These are phyloP conservation scores for Notarius quadriscutis DNA, from an alignment of 2,113 vertebrate species.

Conservation along the genomic window DNA sequence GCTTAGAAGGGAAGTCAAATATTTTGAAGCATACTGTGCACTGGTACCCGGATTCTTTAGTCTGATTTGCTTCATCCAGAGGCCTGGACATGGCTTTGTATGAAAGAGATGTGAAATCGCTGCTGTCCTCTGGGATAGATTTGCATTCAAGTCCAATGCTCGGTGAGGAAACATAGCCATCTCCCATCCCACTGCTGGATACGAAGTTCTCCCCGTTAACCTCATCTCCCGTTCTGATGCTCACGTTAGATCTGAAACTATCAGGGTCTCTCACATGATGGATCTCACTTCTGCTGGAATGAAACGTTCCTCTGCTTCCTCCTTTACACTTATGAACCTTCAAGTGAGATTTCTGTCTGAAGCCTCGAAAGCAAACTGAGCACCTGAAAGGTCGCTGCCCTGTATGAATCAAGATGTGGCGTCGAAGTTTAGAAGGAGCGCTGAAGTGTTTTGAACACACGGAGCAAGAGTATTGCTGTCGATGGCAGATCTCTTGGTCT, in stretches of 20 bases:
- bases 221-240: background rate
- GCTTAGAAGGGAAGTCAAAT: conserved; percentile 79
- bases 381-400: conserved; percentile 78
- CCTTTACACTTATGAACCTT: conserved; percentile 73
- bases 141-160: background rate
- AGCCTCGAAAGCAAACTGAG: conserved; percentile 74
- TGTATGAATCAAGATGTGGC: conserved; percentile 76
- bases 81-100: background rate
- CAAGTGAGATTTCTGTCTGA: conserved; percentile 76
- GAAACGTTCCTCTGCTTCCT: background rate
- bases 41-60: conserved; percentile 58
- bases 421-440: conserved; percentile 76
- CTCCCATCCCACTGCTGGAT: background rate
- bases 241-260: background rate
- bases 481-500: background rate
- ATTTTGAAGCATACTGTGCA: conserved; percentile 81
- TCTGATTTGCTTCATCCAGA: background rate
- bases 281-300: background rate
- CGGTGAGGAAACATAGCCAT: background rate
- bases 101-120: background rate
- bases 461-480: conserved; percentile 73
- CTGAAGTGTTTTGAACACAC: conserved; percentile 77
- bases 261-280: background rate
- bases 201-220: background rate
- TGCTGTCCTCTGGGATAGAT: background rate